Evolutionary conservation across 2,113 vertebrate genomes (phyloP), one percentile per base, ranked within the genome.

Genomic region (Rafetus swinhoei): DNA sequence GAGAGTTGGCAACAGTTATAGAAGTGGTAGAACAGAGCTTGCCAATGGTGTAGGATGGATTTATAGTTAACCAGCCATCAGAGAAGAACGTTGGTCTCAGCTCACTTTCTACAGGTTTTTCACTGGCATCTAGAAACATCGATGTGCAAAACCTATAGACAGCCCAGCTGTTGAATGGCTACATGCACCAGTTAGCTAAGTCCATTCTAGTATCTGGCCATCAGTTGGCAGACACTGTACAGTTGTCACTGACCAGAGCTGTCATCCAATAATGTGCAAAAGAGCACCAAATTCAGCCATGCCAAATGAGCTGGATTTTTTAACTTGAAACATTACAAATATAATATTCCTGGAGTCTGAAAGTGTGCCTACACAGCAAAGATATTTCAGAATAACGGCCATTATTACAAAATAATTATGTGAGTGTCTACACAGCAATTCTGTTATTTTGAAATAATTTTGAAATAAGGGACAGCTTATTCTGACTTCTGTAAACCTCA

Each of bases 31-130:
- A 94, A 16, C 29, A 56, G 19, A 7, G 27, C 69, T 77, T 93
- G 88, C 62, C 91, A 95, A 85, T 52, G 77, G 81, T 94, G 89
- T 88, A 82, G 57, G 84, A 77, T 65, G 45, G 88, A 87, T 4
- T 7, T 69, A 19, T 29, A 69, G 76, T 88, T 91, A 93, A 95
- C 62, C 81, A 93, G n/a, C 84, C 84, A 22, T 54, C n/a, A 95
- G 89, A n/a, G 4, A 35, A 69, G 88, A 82, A 87, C 7, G 52
- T 82, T 56, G 88, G 76, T 32, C 72, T 91, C 53, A 4, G 88
- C 2, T 65, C 57, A 85, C 94, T 96, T 93, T 55, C 84, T 93
- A 32, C 59, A 85, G 57, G 18, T 50, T 12, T 35, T 86, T 80
- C 24, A 50, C 5, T 83, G 81, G 16, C 62, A 62, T 59, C 53